A percentile compares a stretch with the other conserved stretches of the same genome.
Conservation (phyloP, 2,888 invertebrate species). For the Platycheirus albimanus region DNA sequence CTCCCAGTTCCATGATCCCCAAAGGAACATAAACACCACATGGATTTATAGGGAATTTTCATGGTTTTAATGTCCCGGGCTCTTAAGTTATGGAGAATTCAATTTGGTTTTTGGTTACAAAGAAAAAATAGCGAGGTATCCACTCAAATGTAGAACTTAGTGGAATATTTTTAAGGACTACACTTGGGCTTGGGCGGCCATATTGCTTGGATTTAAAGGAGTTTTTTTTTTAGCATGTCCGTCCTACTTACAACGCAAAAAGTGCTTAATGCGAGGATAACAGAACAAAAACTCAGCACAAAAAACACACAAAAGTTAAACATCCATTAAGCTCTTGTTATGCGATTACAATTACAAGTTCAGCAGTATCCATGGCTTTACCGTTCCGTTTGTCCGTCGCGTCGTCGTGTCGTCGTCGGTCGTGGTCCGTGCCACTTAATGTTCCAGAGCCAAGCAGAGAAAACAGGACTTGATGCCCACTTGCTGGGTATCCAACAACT, state of each 20-base stretch:
- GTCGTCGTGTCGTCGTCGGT: too few species aligned
- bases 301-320: constrained; percentile 52
- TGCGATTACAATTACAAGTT: constrained; percentile 69
- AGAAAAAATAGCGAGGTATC: constrained; percentile 9
- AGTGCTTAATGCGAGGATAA: constrained; percentile 44
- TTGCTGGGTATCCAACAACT: too few species aligned
- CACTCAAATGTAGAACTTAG: constrained; percentile 28
- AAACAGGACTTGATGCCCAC: constrained; percentile 44
- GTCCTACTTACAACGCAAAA: constrained; percentile 11
- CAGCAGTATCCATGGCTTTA: constrained; percentile 35
- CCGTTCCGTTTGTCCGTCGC: background rate
- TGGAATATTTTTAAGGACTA: too few species aligned
- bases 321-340: constrained; percentile 69
- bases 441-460: background rate
- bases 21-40: constrained; percentile 15
- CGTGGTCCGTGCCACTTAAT: constrained; percentile 3
- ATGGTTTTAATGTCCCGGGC: constrained; percentile 14
- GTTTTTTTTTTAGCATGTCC: constrained; percentile 37
- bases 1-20: background rate
- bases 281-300: constrained; percentile 19
- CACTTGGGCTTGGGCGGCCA: constrained; percentile 31
- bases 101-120: constrained; percentile 40
- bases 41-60: background rate
- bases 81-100: background rate
- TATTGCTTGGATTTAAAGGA: constrained; percentile 33